Base-by-base conservation (phyloP, 2,797 vertebrate species). In the Tachyglossus aculeatus region DNA sequence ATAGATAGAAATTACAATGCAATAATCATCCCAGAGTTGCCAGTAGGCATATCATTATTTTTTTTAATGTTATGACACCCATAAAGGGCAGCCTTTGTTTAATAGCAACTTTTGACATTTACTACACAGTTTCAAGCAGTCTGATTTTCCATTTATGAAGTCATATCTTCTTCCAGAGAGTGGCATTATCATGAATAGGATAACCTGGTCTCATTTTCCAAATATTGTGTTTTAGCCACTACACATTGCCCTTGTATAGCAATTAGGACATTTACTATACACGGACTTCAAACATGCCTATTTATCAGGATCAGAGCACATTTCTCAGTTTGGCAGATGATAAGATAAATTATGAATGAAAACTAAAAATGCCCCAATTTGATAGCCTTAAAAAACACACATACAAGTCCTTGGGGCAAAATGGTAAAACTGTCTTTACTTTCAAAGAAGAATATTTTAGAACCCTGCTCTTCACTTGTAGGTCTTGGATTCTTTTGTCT, bases 81-180 rank as follows among this genome's bases (percentile, higher is more conserved):
- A 86, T 88, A 90, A 90, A 85, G 74, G 53, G 71, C 73, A 91
- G 59, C 27, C 65, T 91, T 82, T 86, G 67, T 89, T 89, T 90
- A 87, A 91, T 63, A 86, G 77, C 72, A 87, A 74, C 16, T 83
- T 75, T 84, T 86, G 81, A 85, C 82, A 78, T 89, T 87, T 89
- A 87, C 56, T 82, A 61, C 53, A 64, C 10, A 72, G 66, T 34
- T 81, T 78, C 50, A 82, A 61, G 74, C 29, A 77, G n/a, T 60
- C 78, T 76, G 56, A 65, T 67, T 71, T 78, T 76, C 41, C 73
- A 67, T 84, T 89, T 89, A 82, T 66, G 53, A 84, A 84, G 57
- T 67, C 61, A 19, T 40, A 38, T 62, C 24, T 73, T 70, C 84
- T 81, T 74, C 1, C 10, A 32, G 11, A 79, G 48, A 84, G 40